Evolutionary conservation across 2,888 invertebrate genomes (phyloP), one percentile per base, ranked within the genome.

Genomic region (Synergus japonicus): DNA sequence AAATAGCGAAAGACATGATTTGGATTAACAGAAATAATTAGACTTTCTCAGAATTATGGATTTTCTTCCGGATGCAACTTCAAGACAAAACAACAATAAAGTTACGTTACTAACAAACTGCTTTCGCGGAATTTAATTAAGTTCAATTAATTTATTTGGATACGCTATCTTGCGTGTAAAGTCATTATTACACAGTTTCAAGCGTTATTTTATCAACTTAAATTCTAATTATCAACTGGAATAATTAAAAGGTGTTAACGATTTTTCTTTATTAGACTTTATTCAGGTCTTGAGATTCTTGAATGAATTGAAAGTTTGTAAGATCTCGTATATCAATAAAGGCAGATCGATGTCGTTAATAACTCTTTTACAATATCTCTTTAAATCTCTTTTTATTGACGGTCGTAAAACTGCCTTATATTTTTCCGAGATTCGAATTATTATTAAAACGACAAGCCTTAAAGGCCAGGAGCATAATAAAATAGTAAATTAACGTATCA

Each of bases 51-150:
- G 60, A 60, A 18, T 18, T 60, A 60, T 60, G 60, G 18, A 60
- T 18, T 29, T 63, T 63, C 29, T 22, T 81, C 77, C 80, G 58
- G 37, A 76, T 69, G 77, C 58, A 58, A 77, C 78, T 76, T 78
- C 78, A 78, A 79, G 79, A 76, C 67, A 81, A 73, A 79, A 79
- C 78, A 81, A 83, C 29, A 9, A 29, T 12, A 22, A 12, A 63
- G 4, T 63, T 63, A 2, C 1, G 29, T 63, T 13, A 63, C 1
- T 22, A 63, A 22, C 1, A 18, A 63, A 22, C 7, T 8, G 9
- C 60, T 63, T 63, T 29, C 60, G 2, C 29, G 5, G 10, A 63
- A 12, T 63, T 22, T 63, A 63, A 29, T 13, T 63, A 63, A 29
- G 2, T 29, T 10, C 1, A 9, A 0, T 12, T 10, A 63, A 63